These are phyloP conservation scores for Stenodera caucasica DNA, from an alignment of 2,888 invertebrate species.

Conservation along the genomic window DNA sequence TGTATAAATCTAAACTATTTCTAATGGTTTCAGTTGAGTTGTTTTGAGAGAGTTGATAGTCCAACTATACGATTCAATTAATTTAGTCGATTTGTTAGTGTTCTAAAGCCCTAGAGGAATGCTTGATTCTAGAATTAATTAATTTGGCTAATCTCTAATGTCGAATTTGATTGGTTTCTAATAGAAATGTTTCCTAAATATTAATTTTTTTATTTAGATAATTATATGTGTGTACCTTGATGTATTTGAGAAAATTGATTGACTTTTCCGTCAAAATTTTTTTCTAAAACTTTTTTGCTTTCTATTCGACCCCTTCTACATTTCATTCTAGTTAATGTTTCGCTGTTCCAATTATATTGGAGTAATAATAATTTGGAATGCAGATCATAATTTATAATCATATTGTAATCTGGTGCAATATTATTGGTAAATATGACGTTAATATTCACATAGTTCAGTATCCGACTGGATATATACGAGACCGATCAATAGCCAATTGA, in stretches of 20 bases:
- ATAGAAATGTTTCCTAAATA: too few species aligned
- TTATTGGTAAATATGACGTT: slow-evolving; percentile 12
- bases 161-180: too few species aligned
- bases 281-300: too few species aligned
- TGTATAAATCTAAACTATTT: not conserved
- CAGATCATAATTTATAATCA: not conserved
- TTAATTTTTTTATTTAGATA: too few species aligned
- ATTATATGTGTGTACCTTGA: too few species aligned
- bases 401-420: not conserved
- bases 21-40: not conserved
- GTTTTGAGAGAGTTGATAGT: too few species aligned
- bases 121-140: not conserved
- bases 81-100: not conserved
- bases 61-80: not conserved
- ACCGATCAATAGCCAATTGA: not conserved
- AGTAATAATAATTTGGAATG: too few species aligned
- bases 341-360: too few species aligned
- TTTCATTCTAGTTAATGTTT: too few species aligned
- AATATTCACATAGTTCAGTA: slow-evolving; percentile 11
- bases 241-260: too few species aligned
- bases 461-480: not conserved
- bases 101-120: not conserved
- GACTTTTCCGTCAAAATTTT: too few species aligned
- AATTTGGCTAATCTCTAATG: not conserved
- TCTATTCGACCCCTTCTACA: too few species aligned